phyloP scores from a whole-genome alignment of 2,888 invertebrate species.

The Brachypterus glaber region DNA sequence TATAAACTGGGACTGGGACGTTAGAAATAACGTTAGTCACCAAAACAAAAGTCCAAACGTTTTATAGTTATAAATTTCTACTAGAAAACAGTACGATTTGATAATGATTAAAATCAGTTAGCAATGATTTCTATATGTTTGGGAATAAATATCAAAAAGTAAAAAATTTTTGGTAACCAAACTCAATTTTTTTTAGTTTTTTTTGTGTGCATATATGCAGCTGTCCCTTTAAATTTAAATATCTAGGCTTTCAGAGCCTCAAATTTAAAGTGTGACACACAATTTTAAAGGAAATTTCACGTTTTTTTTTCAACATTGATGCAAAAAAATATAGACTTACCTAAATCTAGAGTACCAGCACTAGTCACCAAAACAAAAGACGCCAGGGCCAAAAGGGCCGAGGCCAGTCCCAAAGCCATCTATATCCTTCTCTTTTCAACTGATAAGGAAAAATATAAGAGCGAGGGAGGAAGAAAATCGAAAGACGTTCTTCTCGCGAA shows the following conservation, averaged over 20 bases:
- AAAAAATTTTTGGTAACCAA: too few species aligned
- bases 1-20: too few species aligned
- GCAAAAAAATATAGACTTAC: conserved; percentile 33
- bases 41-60: too few species aligned
- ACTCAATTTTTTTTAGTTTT: too few species aligned
- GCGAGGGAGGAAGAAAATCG: too few species aligned
- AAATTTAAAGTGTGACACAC: conserved; percentile 7
- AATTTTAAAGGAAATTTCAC: too few species aligned
- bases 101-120: too few species aligned
- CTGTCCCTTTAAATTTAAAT: neutral
- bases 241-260: neutral
- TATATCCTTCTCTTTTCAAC: conserved; percentile 9
- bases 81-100: too few species aligned
- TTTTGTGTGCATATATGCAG: neutral
- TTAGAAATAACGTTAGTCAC: too few species aligned
- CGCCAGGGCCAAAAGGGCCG: conserved; percentile 33
- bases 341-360: conserved; percentile 46
- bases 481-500: neutral
- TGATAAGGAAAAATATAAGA: neutral
- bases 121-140: too few species aligned
- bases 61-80: too few species aligned
- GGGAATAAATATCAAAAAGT: too few species aligned
- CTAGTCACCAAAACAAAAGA: conserved; percentile 30
- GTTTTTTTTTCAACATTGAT: neutral
- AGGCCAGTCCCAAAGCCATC: conserved; percentile 25